Base-by-base conservation (phyloP, 2,797 vertebrate genomes). In the Amniataba percoides region DNA sequence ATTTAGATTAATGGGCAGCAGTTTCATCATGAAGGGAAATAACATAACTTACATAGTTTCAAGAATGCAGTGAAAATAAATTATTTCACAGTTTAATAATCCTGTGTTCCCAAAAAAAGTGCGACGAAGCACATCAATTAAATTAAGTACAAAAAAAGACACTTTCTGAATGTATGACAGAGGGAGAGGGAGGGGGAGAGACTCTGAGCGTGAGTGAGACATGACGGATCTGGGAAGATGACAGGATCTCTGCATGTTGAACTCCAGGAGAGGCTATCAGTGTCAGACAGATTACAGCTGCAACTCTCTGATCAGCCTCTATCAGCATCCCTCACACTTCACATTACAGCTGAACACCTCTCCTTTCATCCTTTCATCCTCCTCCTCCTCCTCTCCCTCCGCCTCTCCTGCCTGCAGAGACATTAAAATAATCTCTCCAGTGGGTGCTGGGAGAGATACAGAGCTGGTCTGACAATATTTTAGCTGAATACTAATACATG, bases 221-320 rank as follows among this genome's bases (percentile, higher is more conserved):
- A 42, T 45, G 74, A 49, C 36, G 62, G 71, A 71, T 77, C 62
- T 73, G 70, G 71, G 69, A 43, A 67, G 79, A 76, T 64, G 79
- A 83, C 69, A 73, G 34, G 60, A 43, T 78, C 49, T 73, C 46
- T 65, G 67, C 45, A 48, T 64, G 81, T 42, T 74, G 39, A 60
- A 69, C 69, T 70, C 15, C 42, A 57, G 16, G 31, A 77, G 68
- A 71, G 74, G 64, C 56, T 79, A 71, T 80, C 81, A 9, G 60
- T 83, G 87, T 87, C 80, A 77, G 60, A 75, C 40, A 61, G 82
- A 85, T 89, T 83, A 85, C 62, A 25, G 25, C 68, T 15, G 75
- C 73, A 68, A 74, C 77, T 71, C 80, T 88, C 31, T 86, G 84
- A 89, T 84, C 84, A 68, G 76, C 67, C 61, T 63, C 69, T 78